Base-by-base conservation (phyloP, 2,888 invertebrate species). In the Sarcophaga carnaria region DNA sequence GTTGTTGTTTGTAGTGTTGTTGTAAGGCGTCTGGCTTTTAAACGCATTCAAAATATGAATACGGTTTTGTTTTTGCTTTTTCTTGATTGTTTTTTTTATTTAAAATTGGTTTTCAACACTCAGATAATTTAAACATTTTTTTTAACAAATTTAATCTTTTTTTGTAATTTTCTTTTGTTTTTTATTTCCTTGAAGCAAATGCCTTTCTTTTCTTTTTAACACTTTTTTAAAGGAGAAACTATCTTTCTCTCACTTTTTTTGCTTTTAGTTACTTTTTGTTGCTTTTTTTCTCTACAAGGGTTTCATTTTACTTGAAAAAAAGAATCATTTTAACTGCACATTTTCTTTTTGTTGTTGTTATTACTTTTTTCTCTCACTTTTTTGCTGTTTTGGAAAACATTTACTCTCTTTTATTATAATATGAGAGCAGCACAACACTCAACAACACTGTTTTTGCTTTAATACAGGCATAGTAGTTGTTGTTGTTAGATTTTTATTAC, bases 1-100 rank as follows among this genome's bases (percentile, higher is more conserved):
- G 54, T 14, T 54, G 37, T 37, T 37, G n/a, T 70, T 60, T 74
- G 47, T 78, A 49, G 66, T 62, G 45, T 49, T 76, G 70, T 37
- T 37, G 10, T 37, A 37, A 37, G 8, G 37, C 37, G n/a, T 80
- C 54, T 79, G 47, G 5, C 67, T 67, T 81, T 25, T 70, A 67
- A 64, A 8, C 37, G 37, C 37, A 37, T 37, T 37, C 37, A 37
- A 37, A 37, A 37, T 37, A 2, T 8, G 37, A 37, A 10, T 37
- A 10, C 37, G 20, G 14, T 6, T 76, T 60, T 71, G 27, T 63
- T 62, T 47, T 72, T n/a, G 49, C 8, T 71, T 49, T 59, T 62
- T 37, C 37, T n/a, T 45, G n/a, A 12, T 20, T 54, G 60, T 74
- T 70, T 47, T n/a, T 3, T 37, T 70, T 37, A 37, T 37, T 10